Conservation (phyloP, 2,888 invertebrate species). For the Hemithea aestivaria region DNA sequence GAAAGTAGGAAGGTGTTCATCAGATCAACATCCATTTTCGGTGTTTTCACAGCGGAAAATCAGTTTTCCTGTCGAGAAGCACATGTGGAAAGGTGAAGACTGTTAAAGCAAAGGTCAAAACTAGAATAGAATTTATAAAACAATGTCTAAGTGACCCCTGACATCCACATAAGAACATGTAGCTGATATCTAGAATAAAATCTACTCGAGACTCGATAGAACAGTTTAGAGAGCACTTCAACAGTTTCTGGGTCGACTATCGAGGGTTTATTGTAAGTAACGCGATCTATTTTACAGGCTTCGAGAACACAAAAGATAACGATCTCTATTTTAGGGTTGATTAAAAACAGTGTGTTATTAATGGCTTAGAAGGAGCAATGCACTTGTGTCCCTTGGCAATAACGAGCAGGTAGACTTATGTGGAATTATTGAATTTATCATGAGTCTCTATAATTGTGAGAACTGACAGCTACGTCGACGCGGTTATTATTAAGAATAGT, state of each 20-base stretch:
- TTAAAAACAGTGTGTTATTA: not conserved
- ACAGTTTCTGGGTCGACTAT: conserved; percentile 6
- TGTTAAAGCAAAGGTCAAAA: conserved; percentile 38
- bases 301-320: too few species aligned
- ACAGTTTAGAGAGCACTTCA: conserved; percentile 19
- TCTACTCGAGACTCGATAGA: conserved; percentile 9
- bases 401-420: conserved; percentile 24
- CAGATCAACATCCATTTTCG: conserved; percentile 13
- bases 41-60: conserved; percentile 20
- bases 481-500: too few species aligned
- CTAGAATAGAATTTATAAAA: conserved; percentile 27
- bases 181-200: conserved; percentile 2
- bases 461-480: conserved; percentile 23
- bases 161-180: conserved; percentile 22
- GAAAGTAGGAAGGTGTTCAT: conserved; percentile 30
- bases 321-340: too few species aligned
- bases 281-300: too few species aligned
- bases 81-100: conserved; percentile 21
- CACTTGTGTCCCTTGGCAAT: conserved; percentile 28
- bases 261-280: not conserved
- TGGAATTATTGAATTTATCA: conserved; percentile 35
- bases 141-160: conserved; percentile 27
- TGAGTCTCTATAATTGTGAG: conserved; percentile 37
- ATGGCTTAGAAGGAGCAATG: conserved; percentile 26
- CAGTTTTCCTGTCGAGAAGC: conserved; percentile 23